Evolutionary conservation across 1,140 invertebrate genomes (phyloP).

Genomic region (Drepana arcuata): DNA sequence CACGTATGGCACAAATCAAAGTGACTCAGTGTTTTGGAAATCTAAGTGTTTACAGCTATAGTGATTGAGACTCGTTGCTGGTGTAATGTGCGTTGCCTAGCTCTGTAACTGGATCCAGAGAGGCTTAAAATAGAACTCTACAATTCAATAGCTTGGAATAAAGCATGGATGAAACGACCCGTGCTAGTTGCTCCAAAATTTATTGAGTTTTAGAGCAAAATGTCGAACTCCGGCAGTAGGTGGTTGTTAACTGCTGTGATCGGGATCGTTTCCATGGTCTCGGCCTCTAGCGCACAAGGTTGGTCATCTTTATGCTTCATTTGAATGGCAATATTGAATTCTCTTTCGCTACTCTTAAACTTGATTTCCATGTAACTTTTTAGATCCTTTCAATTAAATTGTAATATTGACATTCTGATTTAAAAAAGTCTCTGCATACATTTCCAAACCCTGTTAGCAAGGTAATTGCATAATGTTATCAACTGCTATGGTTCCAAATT

Average conservation of each 20-base stretch:
- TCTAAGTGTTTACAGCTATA: slow-evolving; percentile 44
- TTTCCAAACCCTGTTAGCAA: too few species aligned
- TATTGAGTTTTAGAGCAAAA: slow-evolving; percentile 17
- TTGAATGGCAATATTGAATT: too few species aligned
- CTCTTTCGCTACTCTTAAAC: too few species aligned
- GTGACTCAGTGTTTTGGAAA: slow-evolving; percentile 52
- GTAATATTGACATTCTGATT: too few species aligned
- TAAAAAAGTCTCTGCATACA: too few species aligned
- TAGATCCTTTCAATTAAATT: too few species aligned
- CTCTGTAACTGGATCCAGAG: slow-evolving; percentile 20
- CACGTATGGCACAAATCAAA: slow-evolving; percentile 35
- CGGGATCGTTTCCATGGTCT: slow-evolving; percentile 24
- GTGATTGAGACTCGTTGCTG: slow-evolving; percentile 27
- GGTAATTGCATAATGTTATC: too few species aligned
- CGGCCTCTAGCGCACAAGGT: slow-evolving; percentile 33
- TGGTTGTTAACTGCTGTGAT: slow-evolving; percentile 20
- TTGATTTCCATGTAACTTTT: too few species aligned
- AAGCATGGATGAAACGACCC: slow-evolving; percentile 14
- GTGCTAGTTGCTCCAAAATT: slow-evolving; percentile 7
- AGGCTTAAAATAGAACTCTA: slow-evolving; percentile 31
- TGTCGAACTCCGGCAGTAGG: slow-evolving; percentile 23
- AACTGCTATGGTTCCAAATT: too few species aligned
- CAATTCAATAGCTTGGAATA: slow-evolving; percentile 24
- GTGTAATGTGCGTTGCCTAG: slow-evolving; percentile 31
- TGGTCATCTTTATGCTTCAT: slow-evolving; percentile 29